A percentile compares a stretch with the other conserved stretches of the same genome.
Evolutionary conservation across 2,888 invertebrate species (phyloP).

Genomic region (Creontiades dilutus): DNA sequence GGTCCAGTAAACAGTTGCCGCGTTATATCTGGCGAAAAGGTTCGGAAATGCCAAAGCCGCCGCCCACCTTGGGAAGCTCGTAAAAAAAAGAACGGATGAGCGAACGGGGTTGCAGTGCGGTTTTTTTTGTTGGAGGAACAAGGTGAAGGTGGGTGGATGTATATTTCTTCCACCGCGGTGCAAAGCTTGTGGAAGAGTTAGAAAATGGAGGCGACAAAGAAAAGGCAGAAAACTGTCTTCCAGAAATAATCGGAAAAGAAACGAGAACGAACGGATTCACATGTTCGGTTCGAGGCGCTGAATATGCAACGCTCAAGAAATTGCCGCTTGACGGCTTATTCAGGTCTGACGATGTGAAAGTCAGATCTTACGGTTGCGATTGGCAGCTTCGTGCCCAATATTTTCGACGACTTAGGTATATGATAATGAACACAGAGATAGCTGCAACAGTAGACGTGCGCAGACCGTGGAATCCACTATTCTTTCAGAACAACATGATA

Average conservation of each 20-base stretch:
- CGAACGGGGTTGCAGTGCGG: constrained; percentile 21
- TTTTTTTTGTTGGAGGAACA: background rate
- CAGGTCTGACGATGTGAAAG: background rate
- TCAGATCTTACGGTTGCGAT: too few species aligned
- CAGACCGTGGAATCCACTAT: too few species aligned
- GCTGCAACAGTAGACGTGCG: too few species aligned
- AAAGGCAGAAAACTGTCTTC: background rate
- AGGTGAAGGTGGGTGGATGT: background rate
- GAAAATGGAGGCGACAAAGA: background rate
- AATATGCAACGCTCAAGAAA: background rate
- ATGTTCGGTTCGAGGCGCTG: background rate
- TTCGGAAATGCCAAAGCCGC: background rate
- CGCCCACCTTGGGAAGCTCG: background rate
- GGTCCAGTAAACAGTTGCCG: constrained; percentile 30
- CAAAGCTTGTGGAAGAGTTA: background rate
- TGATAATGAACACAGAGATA: too few species aligned
- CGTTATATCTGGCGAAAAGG: constrained; percentile 31
- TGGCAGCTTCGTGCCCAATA: too few species aligned
- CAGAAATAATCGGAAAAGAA: background rate
- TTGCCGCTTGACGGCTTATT: constrained; percentile 2
- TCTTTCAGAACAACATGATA: too few species aligned
- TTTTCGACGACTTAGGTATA: too few species aligned
- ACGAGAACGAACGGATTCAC: background rate
- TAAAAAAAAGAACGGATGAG: background rate
- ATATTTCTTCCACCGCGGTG: constrained; percentile 2